phyloP scores from a whole-genome alignment of 2,888 invertebrate species.

The Agriopis aurantiaria region DNA sequence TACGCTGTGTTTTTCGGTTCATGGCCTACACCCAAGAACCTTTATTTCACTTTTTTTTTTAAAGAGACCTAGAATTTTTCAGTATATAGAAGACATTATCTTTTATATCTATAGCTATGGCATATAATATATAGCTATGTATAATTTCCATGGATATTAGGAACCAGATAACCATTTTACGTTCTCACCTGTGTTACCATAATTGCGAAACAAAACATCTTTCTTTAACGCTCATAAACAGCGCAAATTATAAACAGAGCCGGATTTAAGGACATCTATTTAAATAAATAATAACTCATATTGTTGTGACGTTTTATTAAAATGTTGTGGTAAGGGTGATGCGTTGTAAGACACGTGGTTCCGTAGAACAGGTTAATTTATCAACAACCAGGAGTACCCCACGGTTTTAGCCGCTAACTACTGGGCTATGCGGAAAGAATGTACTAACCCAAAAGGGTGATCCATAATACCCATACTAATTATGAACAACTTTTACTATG shows the following conservation, averaged over 20 bases:
- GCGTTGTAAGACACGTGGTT: constrained; percentile 12
- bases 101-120: too few species aligned
- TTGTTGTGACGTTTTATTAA: constrained; percentile 25
- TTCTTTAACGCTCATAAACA: constrained; percentile 45
- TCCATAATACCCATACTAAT: too few species aligned
- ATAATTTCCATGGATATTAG: neutral
- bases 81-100: too few species aligned
- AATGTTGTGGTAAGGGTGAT: constrained; percentile 4
- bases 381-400: neutral
- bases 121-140: too few species aligned
- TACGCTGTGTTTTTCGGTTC: too few species aligned
- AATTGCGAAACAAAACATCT: constrained; percentile 53
- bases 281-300: constrained; percentile 23
- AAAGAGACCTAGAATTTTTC: too few species aligned
- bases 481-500: too few species aligned
- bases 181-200: constrained; percentile 52
- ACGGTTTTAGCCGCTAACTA: too few species aligned
- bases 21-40: too few species aligned
- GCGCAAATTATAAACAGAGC: constrained; percentile 40
- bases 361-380: neutral
- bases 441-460: too few species aligned
- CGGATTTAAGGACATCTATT: constrained; percentile 39
- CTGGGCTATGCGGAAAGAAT: too few species aligned
- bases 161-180: constrained; percentile 19
- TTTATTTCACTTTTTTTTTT: too few species aligned